Conservation (phyloP, 2,888 invertebrate species). For the Lamproptera curius region DNA sequence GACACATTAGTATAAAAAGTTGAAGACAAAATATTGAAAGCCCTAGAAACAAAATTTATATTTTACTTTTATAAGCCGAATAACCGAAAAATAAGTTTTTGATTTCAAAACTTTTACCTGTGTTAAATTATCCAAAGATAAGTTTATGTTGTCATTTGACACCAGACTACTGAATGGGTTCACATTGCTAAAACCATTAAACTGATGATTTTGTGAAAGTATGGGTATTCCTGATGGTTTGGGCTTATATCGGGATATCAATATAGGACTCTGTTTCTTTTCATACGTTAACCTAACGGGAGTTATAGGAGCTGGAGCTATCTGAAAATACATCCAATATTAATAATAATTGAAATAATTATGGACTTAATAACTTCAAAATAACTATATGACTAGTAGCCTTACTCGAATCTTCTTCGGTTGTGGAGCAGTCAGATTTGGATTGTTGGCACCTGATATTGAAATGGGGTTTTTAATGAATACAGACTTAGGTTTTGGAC, state of each 20-base stretch:
- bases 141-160: constrained; percentile 60
- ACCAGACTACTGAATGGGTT: constrained; percentile 32
- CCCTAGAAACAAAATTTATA: too few species aligned
- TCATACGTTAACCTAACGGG: constrained; percentile 42
- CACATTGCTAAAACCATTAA: constrained; percentile 44
- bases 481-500: constrained; percentile 49
- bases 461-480: constrained; percentile 50
- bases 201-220: constrained; percentile 29
- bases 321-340: constrained; percentile 25
- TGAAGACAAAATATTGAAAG: too few species aligned
- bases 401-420: constrained; percentile 59
- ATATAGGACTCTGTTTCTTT: constrained; percentile 30
- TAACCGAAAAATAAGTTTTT: not conserved
- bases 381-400: constrained; percentile 8
- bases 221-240: constrained; percentile 38
- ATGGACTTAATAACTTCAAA: constrained; percentile 3
- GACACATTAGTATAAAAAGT: not conserved
- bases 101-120: constrained; percentile 50
- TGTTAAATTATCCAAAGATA: constrained; percentile 68
- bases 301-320: constrained; percentile 34
- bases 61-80: too few species aligned
- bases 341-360: not conserved
- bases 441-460: constrained; percentile 33
- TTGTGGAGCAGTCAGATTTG: constrained; percentile 32
- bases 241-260: constrained; percentile 40